Percentiles rank a stretch among this genome's conserved stretches.
Conservation (phyloP, 1,140 invertebrate species). For the Plutomurus gul region DNA sequence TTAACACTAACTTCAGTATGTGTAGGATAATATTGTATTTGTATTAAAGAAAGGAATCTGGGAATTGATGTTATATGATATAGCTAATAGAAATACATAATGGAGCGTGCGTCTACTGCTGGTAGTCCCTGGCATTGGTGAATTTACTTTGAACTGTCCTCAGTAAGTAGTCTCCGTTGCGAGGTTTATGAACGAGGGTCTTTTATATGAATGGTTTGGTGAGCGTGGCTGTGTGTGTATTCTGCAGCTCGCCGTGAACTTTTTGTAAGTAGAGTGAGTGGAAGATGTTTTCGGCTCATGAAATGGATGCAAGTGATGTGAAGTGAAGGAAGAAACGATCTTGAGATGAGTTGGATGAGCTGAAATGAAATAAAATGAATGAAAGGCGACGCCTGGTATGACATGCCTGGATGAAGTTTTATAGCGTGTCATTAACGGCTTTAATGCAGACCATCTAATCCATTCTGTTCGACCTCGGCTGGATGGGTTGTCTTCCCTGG, state of each 20-base stretch:
- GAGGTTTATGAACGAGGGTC: too few relatives aligned
- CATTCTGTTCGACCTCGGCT: conserved; percentile 22
- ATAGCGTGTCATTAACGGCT: conserved; percentile 41
- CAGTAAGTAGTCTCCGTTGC: neutral
- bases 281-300: conserved; percentile 26
- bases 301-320: conserved; percentile 26
- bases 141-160: neutral
- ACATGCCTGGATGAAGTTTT: conserved; percentile 37
- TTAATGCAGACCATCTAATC: conserved; percentile 40
- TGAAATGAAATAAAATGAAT: conserved; percentile 29
- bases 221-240: neutral
- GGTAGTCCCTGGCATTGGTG: neutral
- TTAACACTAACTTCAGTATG: too few relatives aligned
- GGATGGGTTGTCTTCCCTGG: neutral
- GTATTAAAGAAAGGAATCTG: conserved; percentile 14
- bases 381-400: conserved; percentile 30
- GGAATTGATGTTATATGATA: neutral
- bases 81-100: neutral
- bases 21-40: neutral
- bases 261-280: neutral
- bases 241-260: neutral
- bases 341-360: neutral
- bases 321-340: conserved; percentile 28
- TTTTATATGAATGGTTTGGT: too few relatives aligned
- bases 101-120: neutral